phyloP scores from a whole-genome alignment of 2,888 invertebrate genomes.

The Agrenia bidenticulata region DNA sequence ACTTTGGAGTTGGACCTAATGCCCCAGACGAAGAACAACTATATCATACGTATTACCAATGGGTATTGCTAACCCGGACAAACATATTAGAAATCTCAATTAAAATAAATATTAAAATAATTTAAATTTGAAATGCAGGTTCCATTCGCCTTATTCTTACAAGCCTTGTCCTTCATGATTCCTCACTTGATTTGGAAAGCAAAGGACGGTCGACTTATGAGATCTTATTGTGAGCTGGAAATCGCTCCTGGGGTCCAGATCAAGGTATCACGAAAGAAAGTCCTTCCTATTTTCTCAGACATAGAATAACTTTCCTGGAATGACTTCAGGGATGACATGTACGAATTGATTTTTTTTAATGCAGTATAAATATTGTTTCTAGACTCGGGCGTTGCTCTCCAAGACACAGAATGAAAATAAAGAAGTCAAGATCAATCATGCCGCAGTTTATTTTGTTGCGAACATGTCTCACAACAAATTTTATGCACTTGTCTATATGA shows the following conservation, averaged over 20 bases:
- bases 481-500: conserved; percentile 47
- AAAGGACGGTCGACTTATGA: conserved; percentile 54
- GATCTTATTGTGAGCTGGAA: conserved; percentile 45
- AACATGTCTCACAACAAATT: conserved; percentile 40
- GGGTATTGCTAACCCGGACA: conserved; percentile 50
- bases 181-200: conserved; percentile 55
- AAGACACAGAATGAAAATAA: conserved; percentile 27
- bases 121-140: conserved; percentile 51
- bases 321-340: background rate
- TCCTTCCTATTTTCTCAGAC: background rate
- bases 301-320: too few relatives aligned
- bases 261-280: conserved; percentile 31
- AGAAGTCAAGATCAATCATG: conserved; percentile 28
- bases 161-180: conserved; percentile 55
- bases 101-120: background rate
- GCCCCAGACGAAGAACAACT: conserved; percentile 51
- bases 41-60: conserved; percentile 60
- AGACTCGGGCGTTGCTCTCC: background rate
- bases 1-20: conserved; percentile 55
- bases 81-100: background rate
- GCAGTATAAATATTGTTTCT: background rate
- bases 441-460: conserved; percentile 45
- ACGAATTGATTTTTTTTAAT: background rate
- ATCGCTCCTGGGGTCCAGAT: conserved; percentile 33
- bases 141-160: conserved; percentile 56